Evolutionary conservation across 2,888 invertebrate genomes (phyloP), one percentile per base, ranked within the genome.

Genomic region (Philereme vetulata): DNA sequence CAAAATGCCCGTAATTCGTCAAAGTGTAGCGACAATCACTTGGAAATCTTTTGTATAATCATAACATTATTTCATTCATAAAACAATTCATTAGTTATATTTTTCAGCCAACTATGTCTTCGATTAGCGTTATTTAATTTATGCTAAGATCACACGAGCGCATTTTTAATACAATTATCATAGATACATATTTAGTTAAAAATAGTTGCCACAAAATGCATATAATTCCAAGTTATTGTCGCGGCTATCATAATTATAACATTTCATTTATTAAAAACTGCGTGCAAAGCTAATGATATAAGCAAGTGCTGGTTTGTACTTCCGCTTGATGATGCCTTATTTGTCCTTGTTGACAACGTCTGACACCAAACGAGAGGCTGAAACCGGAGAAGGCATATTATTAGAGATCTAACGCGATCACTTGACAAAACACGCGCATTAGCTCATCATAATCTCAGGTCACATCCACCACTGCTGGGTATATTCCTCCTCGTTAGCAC

Each of bases 321-420:
- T 75, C 66, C 58, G 60, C 63, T 65, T 56, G 62, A 54, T 44
- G 11, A 36, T 61, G 53, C 56, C 50, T 74, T 88, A 90, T 64
- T 86, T 77, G 71, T 72, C 76, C 81, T 90, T 91, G 69, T 82
- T 80, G 60, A 89, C 75, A 60, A 78, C 83, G 63, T 89, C 89
- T 60, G 83, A 75, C 71, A 90, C 84, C 65, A 85, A 63, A 71
- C 86, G 88, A 66, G 79, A 68, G 67, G 90, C 90, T 90, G 89
- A 52, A 85, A 85, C 71, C 62, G 38, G 35, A 38, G 7, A 38
- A 38, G 8, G 8, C 38, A 35, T 35, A 6, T n/a, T n/a, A 21
- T 21, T 21, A 21, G 21, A 21, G 21, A 21, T 21, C 21, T 21
- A 21, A 21, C 21, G 21, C 21, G 21, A 2, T 21, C 21, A 21